phyloP scores from a whole-genome alignment of 2,888 invertebrate species.

The Parapristionchus giblindavisi region DNA sequence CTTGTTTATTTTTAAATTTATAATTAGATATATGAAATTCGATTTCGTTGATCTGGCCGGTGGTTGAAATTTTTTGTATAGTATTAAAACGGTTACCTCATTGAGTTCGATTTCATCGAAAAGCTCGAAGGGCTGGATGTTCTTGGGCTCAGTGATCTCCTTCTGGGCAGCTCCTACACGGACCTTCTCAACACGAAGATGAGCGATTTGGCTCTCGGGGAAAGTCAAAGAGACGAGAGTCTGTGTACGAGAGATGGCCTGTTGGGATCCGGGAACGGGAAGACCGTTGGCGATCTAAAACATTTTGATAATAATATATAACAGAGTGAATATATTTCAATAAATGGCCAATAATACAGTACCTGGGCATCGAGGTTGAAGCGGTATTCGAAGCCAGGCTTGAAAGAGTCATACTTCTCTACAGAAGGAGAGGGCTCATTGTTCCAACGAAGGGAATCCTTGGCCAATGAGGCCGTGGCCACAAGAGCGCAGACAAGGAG shows the following conservation, averaged over 20 bases:
- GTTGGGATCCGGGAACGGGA: slow-evolving; percentile 55
- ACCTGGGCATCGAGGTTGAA: slow-evolving; percentile 35
- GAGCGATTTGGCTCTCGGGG: slow-evolving; percentile 16
- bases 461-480: slow-evolving; percentile 48
- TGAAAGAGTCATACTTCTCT: slow-evolving; percentile 3
- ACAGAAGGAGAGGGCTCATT: not conserved
- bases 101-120: slow-evolving; percentile 34
- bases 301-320: slow-evolving; percentile 13
- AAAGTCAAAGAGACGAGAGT: slow-evolving; percentile 47
- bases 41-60: no score
- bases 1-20: no score
- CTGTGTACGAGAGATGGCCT: slow-evolving; percentile 57
- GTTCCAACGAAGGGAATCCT: slow-evolving; percentile 35
- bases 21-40: no score
- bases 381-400: slow-evolving; percentile 32
- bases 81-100: not conserved
- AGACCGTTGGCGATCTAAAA: slow-evolving; percentile 59
- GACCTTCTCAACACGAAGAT: slow-evolving; percentile 20
- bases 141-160: slow-evolving; percentile 30
- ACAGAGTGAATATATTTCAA: no score
- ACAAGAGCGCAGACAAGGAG: slow-evolving; percentile 39
- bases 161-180: slow-evolving; percentile 28
- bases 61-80: no score
- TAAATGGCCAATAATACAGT: no score
- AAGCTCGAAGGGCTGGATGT: slow-evolving; percentile 36